These are phyloP conservation scores for Camponotus vicinus DNA, from an alignment of 1,140 invertebrate genomes.

Conservation along the genomic window DNA sequence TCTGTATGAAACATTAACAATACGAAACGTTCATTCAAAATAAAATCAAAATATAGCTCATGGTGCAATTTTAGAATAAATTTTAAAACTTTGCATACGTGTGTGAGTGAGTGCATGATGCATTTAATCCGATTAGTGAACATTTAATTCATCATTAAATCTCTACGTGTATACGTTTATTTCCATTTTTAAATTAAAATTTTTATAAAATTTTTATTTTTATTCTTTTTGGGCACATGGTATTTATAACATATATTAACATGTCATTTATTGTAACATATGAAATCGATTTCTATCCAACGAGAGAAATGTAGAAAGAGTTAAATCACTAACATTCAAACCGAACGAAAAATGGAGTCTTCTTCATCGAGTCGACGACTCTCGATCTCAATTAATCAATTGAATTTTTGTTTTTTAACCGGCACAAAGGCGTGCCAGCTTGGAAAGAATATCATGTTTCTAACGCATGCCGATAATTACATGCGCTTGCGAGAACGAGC, in stretches of 20 bases:
- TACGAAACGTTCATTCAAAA: slow-evolving; percentile 32
- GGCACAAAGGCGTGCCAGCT: slow-evolving; percentile 6
- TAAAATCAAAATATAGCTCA: slow-evolving; percentile 14
- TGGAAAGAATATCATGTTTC: slow-evolving; percentile 53
- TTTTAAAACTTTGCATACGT: not conserved
- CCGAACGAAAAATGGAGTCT: slow-evolving; percentile 5
- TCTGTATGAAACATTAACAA: slow-evolving; percentile 31
- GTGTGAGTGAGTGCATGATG: not conserved
- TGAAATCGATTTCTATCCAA: not conserved
- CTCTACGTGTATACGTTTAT: slow-evolving; percentile 5
- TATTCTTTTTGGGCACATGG: not conserved
- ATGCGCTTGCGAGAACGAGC: slow-evolving; percentile 2
- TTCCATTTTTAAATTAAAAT: not conserved
- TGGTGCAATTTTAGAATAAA: slow-evolving; percentile 17
- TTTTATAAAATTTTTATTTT: not conserved
- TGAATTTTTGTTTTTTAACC: slow-evolving; percentile 30
- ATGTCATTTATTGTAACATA: not conserved
- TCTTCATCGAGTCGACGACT: slow-evolving; percentile 25
- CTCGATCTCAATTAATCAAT: slow-evolving; percentile 45
- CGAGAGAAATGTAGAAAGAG: not conserved
- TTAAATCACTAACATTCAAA: slow-evolving; percentile 7
- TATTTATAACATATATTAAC: not conserved
- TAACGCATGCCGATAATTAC: slow-evolving; percentile 54
- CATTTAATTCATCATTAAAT: slow-evolving; percentile 19
- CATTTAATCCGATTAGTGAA: slow-evolving; percentile 25